These are phyloP conservation scores for Acestrorhynchus altus DNA, from an alignment of 2,797 vertebrate species.

Conservation along the genomic window DNA sequence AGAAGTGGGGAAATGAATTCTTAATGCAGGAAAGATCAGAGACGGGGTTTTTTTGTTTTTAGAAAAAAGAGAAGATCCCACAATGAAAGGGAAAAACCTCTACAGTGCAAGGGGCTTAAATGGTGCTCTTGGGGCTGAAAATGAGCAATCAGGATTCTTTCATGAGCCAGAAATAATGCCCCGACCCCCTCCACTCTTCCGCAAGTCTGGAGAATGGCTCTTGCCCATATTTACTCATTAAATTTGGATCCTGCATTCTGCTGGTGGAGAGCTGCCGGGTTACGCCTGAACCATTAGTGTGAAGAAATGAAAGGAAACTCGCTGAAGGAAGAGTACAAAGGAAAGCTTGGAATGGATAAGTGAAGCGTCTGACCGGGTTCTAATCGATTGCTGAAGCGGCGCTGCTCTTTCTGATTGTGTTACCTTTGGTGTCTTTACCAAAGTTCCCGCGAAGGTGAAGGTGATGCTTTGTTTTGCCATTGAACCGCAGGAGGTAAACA, in stretches of 20 bases:
- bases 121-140: conserved; percentile 40
- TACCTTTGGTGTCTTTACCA: conserved; percentile 7
- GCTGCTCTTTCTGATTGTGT: conserved; percentile 11
- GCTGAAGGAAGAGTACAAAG: neutral
- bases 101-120: conserved; percentile 35
- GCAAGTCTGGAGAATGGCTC: conserved; percentile 7
- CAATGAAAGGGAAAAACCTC: conserved; percentile 21
- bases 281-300: neutral
- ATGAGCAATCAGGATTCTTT: conserved; percentile 44
- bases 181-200: conserved; percentile 28
- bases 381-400: neutral
- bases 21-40: conserved; percentile 27
- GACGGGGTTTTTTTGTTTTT: neutral
- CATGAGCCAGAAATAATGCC: conserved; percentile 44
- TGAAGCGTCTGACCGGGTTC: neutral
- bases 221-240: neutral
- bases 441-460: conserved; percentile 32
- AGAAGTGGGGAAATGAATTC: conserved; percentile 42
- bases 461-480: conserved; percentile 24
- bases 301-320: neutral
- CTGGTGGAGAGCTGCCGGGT: neutral
- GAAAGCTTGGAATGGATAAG: conserved; percentile 8
- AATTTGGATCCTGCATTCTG: neutral
- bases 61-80: conserved; percentile 27
- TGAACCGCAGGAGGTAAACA: conserved; percentile 24